These are phyloP conservation scores for Muscina levida DNA, from an alignment of 2,888 invertebrate species.

Conservation along the genomic window DNA sequence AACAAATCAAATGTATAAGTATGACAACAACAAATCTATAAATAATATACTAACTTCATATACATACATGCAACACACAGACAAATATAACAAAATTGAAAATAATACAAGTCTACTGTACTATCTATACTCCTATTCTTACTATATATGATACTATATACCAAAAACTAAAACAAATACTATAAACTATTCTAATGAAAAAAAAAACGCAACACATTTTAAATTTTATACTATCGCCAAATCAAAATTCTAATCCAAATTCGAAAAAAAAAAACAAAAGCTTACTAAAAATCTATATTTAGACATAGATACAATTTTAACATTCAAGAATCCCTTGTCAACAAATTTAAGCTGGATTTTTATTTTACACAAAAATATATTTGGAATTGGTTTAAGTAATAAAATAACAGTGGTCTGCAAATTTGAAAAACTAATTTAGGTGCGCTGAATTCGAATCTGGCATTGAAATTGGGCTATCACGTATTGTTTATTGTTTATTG, in stretches of 20 bases:
- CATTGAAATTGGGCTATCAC: too few species aligned
- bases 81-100: conserved; percentile 10
- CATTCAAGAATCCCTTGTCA: too few species aligned
- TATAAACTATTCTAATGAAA: conserved; percentile 51
- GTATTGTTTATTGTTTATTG: too few species aligned
- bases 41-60: conserved; percentile 45
- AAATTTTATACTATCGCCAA: conserved; percentile 59
- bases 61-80: conserved; percentile 22
- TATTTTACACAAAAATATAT: too few species aligned
- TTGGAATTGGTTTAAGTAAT: too few species aligned
- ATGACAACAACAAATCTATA: conserved; percentile 25
- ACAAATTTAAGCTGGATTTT: too few species aligned
- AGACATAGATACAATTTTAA: too few species aligned
- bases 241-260: conserved; percentile 25
- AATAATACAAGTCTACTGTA: conserved; percentile 21
- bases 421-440: too few species aligned
- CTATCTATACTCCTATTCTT: conserved; percentile 25
- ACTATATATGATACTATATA: too few species aligned
- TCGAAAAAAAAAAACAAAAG: not conserved
- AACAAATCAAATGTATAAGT: conserved; percentile 35
- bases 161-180: too few species aligned
- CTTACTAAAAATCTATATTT: not conserved
- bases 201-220: conserved; percentile 53
- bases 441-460: too few species aligned
- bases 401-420: too few species aligned